Base-by-base conservation (phyloP, 2,113 vertebrate genomes). In the Pipa parva region DNA sequence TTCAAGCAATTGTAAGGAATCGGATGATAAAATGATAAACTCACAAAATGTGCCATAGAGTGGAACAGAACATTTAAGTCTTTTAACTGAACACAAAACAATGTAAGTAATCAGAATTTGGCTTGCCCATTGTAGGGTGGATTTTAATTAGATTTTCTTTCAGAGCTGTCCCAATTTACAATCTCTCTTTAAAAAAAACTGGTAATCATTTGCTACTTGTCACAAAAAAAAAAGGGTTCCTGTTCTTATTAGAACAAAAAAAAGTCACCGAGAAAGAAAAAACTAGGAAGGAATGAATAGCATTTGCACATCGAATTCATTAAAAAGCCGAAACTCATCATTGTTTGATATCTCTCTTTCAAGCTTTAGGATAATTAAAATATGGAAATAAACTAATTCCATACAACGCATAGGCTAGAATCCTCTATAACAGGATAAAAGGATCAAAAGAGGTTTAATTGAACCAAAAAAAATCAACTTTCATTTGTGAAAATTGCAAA, bases 71-170 rank as follows among this genome's bases (percentile, higher is more conserved):
- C 26, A 57, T 57, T 50, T 31, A 46, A 18, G 21, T 25, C 42
- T 26, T 58, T 68, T 59, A 59, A 50, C 29, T 26, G 15, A 39
- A 37, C 39, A 50, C 56, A 33, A 59, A 59, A 68, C 64, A 68
- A 59, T 68, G 33, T 45, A 68, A 68, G 55, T 37, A 59, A 68
- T 59, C 64, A 68, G 42, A 17, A 36, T 42, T n/a, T 33, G 21
- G 21, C 25, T 46, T 21, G 1, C 36, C 29, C 55, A 59, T 36
- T 68, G 64, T 50, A 31, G 7, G 36, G 51, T 39, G 50, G 64
- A 68, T 59, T 59, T 68, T 59, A 68, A 68, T 68, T 68, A 68
- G 56, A 59, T 68, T 68, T 67, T 68, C 64, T 26, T 59, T 59
- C 48, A 50, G n/a, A 51, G 37, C 64, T 28, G 63, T 66, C 55